A percentile compares a stretch with the other conserved stretches of the same genome.
Evolutionary conservation across 2,113 vertebrate genomes (phyloP).

Genomic region (Rattus rattus): DNA sequence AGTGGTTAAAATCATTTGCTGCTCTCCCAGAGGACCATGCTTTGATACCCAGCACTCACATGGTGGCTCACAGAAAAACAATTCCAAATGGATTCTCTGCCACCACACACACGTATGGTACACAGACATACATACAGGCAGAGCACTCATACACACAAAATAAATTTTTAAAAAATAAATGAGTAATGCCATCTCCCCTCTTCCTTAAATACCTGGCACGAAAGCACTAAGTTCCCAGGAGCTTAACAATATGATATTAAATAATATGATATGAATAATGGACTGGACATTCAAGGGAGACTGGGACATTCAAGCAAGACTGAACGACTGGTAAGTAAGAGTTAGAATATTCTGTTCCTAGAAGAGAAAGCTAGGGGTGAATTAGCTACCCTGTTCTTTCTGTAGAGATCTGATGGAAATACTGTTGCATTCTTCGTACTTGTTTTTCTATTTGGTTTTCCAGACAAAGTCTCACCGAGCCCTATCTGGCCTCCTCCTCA

Average conservation of each 20-base stretch:
- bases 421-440: background rate
- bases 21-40: background rate
- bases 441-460: background rate
- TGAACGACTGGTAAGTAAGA: background rate
- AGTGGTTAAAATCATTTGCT: background rate
- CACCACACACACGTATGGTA: background rate
- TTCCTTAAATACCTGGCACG: background rate
- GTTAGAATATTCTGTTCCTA: conserved; percentile 14
- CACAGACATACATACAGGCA: background rate
- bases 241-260: background rate
- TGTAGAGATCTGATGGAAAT: conserved; percentile 35
- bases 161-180: background rate
- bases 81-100: background rate
- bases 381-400: background rate
- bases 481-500: background rate
- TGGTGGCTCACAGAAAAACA: background rate
- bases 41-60: background rate
- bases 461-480: background rate
- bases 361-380: background rate
- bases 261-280: conserved; percentile 37
- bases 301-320: conserved; percentile 26
- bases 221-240: background rate
- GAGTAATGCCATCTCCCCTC: background rate
- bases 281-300: background rate
- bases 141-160: background rate